Evolutionary conservation across 2,113 vertebrate genomes (phyloP), one percentile per base, ranked within the genome.

Genomic region (Thunnus maccoyii): DNA sequence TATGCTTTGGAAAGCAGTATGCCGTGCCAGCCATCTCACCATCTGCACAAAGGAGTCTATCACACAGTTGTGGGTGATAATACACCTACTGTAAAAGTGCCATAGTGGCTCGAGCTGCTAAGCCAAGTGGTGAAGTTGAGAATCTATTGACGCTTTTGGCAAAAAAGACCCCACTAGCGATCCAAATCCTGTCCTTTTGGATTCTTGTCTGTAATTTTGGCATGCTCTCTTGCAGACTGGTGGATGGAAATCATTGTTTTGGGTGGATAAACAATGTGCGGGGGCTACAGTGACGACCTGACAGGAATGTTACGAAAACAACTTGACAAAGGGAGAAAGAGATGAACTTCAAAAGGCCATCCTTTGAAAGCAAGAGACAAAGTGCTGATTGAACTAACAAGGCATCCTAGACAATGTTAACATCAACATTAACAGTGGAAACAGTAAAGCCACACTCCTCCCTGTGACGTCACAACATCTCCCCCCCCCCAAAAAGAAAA

Each of bases 261-360:
- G 76, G 80, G 78, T 30, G 60, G 79, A 82, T 76, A 88, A 91
- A 92, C 86, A 91, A 91, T 87, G 82, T 22, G 78, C 22, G 83
- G 71, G 80, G 77, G 81, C 69, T 61, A 76, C 79, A 89, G 83
- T 66, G 82, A 83, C 64, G 85, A 93, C 84, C 87, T 86, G 80
- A 83, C 63, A 88, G 80, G 84, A 93, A 91, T 92, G 86, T 83
- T 69, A 73, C 58, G 52, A 80, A 90, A 89, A 91, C 85, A 90
- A 77, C 68, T 76, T 18, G 67, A 88, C 71, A 88, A 88, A 90
- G 79, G 46, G 69, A 86, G 75, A 86, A 85, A 87, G 77, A 61
- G 83, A 85, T 82, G 68, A 66, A 88, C 73, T 89, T 83, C 80
- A 91, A 90, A 90, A 87, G 63, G 73, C 47, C 79, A 64, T 57